Evolutionary conservation across 2,113 vertebrate genomes (phyloP).

Genomic region (Corvus moneduloides): DNA sequence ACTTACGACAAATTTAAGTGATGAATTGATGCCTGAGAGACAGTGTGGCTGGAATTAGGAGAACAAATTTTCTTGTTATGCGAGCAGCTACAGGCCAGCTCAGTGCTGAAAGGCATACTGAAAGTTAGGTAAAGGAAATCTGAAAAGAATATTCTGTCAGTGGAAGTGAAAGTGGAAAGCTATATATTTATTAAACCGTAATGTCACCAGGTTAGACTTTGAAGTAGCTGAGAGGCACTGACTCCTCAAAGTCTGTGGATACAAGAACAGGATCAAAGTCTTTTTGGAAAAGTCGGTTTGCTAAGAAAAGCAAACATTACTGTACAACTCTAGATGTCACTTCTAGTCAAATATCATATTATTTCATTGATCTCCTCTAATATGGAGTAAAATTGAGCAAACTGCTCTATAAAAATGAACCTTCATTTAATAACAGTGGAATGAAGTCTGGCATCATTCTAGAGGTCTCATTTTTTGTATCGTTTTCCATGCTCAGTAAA

Average conservation of each 20-base stretch:
- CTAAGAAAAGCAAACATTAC: conserved; percentile 39
- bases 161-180: conserved; percentile 44
- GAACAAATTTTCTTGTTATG: conserved; percentile 61
- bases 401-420: conserved; percentile 1
- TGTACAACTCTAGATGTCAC: not conserved
- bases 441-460: not conserved
- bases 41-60: conserved; percentile 59
- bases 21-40: conserved; percentile 69
- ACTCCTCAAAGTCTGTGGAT: conserved; percentile 28
- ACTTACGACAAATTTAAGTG: conserved; percentile 71
- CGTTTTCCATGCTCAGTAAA: not conserved
- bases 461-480: not conserved
- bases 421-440: not conserved
- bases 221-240: conserved; percentile 27
- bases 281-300: conserved; percentile 4
- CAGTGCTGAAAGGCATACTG: conserved; percentile 60
- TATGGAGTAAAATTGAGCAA: conserved; percentile 6
- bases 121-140: conserved; percentile 51
- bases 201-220: conserved; percentile 52
- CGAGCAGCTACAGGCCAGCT: conserved; percentile 62
- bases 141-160: conserved; percentile 58
- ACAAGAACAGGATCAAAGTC: conserved; percentile 42
- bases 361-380: conserved; percentile 29
- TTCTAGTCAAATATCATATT: conserved; percentile 1
- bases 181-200: conserved; percentile 66